Evolutionary conservation across 2,797 vertebrate genomes (phyloP).

Genomic region (Muscicapa comitata): DNA sequence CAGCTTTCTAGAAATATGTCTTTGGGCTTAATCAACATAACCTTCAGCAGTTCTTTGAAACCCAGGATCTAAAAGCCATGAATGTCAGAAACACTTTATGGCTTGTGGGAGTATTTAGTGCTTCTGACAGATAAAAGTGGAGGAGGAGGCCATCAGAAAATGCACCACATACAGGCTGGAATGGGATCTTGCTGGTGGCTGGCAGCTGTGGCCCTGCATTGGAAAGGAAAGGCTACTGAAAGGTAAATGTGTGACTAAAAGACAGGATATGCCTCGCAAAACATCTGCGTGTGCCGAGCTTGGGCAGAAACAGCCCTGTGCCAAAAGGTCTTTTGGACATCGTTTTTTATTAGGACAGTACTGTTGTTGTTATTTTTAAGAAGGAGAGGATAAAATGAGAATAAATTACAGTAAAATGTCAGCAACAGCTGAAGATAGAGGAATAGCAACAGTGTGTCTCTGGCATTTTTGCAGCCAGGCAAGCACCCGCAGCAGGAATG

Average conservation of each 20-base stretch:
- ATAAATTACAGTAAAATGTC: slow-evolving; percentile 6
- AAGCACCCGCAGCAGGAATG: neutral
- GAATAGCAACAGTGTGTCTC: neutral
- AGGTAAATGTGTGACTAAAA: neutral
- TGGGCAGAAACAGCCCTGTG: neutral
- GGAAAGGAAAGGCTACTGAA: neutral
- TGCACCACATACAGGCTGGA: neutral
- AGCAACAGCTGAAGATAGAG: slow-evolving; percentile 10
- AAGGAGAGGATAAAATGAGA: neutral
- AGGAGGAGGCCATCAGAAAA: slow-evolving; percentile 8
- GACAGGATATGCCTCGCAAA: fast-evolving
- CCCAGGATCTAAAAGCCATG: slow-evolving; percentile 38
- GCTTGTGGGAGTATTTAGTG: slow-evolving; percentile 21
- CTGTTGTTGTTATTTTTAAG: slow-evolving; percentile 2
- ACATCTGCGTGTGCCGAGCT: fast-evolving
- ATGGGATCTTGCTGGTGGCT: neutral
- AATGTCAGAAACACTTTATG: slow-evolving; percentile 59
- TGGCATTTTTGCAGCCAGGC: neutral
- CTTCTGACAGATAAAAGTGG: slow-evolving; percentile 49
- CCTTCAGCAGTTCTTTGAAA: slow-evolving; percentile 59
- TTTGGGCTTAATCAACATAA: slow-evolving; percentile 59
- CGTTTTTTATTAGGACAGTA: neutral
- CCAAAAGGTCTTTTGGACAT: neutral
- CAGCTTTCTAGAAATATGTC: slow-evolving; percentile 44
- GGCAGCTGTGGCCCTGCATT: neutral